A percentile compares a stretch with the other conserved stretches of the same genome.
Conservation (phyloP, 2,797 vertebrate species). For the Capromys pilorides region DNA sequence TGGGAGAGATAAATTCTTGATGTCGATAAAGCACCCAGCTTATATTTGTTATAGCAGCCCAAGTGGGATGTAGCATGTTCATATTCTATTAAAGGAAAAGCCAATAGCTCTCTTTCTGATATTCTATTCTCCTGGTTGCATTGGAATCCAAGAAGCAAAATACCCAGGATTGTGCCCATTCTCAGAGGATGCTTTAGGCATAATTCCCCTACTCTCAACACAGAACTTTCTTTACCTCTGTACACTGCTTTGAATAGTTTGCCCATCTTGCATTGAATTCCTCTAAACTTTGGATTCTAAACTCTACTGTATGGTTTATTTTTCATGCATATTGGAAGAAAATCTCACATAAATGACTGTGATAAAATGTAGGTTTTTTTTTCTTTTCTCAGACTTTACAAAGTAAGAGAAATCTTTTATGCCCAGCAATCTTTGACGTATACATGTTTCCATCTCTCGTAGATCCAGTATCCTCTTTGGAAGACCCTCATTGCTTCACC, state of each 20-base stretch:
- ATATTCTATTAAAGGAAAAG: not conserved
- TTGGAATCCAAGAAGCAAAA: not conserved
- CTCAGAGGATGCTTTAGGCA: not conserved
- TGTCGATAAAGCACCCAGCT: not conserved
- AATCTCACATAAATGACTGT: not conserved
- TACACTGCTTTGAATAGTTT: not conserved
- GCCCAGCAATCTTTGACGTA: not conserved
- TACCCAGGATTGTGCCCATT: too few relatives aligned
- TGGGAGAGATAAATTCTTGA: not conserved
- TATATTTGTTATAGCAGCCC: not conserved
- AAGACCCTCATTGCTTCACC: too few relatives aligned
- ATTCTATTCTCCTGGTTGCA: not conserved
- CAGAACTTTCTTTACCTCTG: not conserved
- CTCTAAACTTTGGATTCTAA: not conserved
- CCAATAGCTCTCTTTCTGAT: not conserved
- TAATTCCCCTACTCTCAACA: too few relatives aligned
- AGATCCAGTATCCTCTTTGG: not conserved
- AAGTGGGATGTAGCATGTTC: not conserved
- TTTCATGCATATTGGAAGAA: not conserved
- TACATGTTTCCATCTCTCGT: fast-evolving
- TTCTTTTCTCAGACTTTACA: not conserved
- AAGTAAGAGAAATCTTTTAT: not conserved
- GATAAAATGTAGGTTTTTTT: not conserved
- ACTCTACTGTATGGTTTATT: not conserved
- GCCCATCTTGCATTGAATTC: not conserved